Base-by-base conservation (phyloP, 2,888 invertebrate species). In the Synanthedon vespiformis region DNA sequence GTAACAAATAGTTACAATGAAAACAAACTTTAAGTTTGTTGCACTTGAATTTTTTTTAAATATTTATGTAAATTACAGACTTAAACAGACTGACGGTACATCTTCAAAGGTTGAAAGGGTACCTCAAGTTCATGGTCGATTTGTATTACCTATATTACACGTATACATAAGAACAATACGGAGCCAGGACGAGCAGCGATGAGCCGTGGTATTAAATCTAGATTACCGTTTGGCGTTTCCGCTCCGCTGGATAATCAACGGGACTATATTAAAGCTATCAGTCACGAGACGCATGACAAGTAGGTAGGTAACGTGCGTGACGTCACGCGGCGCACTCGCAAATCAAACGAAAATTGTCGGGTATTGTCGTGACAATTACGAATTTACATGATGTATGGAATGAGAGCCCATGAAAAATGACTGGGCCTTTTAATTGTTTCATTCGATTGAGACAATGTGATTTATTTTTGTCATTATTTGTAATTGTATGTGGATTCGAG, bases 201-300 rank as follows among this genome's bases (percentile, higher is more conserved):
- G 80, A 80, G 75, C 80, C 74, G 66, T 65, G 76, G 82, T 77
- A 82, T 83, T 84, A 84, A 82, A 85, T 82, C 83, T 80, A 84
- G 85, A 84, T 85, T 85, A 84, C 76, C 75, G 76, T 77, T 79
- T 76, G 82, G 74, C 77, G 73, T 80, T 83, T 82, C 78, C 78
- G 77, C 77, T 67, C 72, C 67, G 67, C 63, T 68, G 78, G 76
- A 80, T 82, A 83, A 84, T 84, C 83, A 80, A 80, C 82, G 74
- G 77, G 78, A 80, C 82, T 79, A 73, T 83, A 84, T 83, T 84
- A 83, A 83, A 81, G 80, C 85, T 81, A 84, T 86, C 84, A 77
- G 74, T 84, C 84, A 80, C 77, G 76, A 75, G 73, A 73, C 73
- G 76, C 73, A 75, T 81, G 80, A 79, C 79, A 75, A 61, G 61